These are phyloP conservation scores for Brachionus plicatilis DNA, from an alignment of 1,140 invertebrate genomes.

Conservation along the genomic window DNA sequence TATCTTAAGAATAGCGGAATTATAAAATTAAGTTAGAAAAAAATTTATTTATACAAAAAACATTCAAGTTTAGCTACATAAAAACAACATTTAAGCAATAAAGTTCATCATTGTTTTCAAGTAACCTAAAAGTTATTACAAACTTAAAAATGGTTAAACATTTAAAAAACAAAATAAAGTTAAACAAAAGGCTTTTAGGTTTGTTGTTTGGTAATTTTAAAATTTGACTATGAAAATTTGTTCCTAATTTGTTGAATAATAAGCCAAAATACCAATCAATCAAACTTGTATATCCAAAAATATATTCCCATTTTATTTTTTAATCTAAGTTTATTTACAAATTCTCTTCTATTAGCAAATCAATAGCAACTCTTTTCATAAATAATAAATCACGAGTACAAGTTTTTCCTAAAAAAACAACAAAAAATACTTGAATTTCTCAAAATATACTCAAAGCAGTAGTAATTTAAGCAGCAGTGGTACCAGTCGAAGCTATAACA, in stretches of 20 bases:
- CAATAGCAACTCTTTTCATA: neutral
- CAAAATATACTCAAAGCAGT: neutral
- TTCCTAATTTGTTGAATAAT: neutral
- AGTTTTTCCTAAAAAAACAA: neutral
- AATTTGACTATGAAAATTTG: neutral
- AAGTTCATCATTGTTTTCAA: neutral
- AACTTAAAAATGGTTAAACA: neutral
- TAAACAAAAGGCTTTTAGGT: neutral
- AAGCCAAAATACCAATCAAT: neutral
- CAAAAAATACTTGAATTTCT: conserved; percentile 1
- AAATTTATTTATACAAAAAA: neutral
- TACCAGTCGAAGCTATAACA: neutral
- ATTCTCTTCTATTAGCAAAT: neutral
- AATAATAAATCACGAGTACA: neutral
- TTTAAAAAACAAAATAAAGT: neutral
- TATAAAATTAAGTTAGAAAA: too few species aligned
- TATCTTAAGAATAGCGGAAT: too few species aligned
- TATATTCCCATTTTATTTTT: neutral
- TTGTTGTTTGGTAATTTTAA: neutral
- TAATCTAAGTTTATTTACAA: neutral
- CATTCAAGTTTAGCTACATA: neutral
- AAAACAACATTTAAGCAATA: neutral
- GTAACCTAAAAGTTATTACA: neutral
- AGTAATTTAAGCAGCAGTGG: neutral
- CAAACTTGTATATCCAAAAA: neutral